Percentiles rank a stretch among this genome's conserved stretches.
Evolutionary conservation across 1,140 invertebrate species (phyloP).

Genomic region (Lepeophtheirus salmonis): DNA sequence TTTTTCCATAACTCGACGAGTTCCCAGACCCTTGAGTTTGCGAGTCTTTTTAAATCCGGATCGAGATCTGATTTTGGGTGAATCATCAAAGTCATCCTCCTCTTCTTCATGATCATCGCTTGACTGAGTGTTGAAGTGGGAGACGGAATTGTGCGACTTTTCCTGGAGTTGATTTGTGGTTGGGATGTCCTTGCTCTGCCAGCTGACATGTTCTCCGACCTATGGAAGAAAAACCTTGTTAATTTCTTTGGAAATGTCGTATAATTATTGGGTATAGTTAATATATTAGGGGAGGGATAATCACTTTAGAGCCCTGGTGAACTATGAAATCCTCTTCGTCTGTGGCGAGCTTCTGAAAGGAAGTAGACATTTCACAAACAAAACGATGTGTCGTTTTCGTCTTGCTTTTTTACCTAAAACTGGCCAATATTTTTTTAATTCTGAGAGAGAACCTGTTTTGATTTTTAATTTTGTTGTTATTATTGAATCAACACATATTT

Average conservation of each 20-base stretch:
- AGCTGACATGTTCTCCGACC: background rate
- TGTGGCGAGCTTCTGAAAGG: background rate
- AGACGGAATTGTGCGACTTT: background rate
- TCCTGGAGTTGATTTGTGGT: background rate
- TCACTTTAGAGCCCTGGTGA: no score
- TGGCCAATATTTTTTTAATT: no score
- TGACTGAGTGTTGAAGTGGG: background rate
- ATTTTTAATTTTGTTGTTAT: no score
- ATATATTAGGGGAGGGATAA: background rate
- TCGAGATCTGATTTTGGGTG: background rate
- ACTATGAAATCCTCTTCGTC: no score
- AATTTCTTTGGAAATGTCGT: background rate
- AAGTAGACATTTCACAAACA: background rate
- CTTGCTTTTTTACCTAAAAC: background rate
- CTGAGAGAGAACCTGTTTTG: no score
- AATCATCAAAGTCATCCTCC: background rate
- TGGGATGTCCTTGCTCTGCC: background rate
- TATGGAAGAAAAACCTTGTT: background rate
- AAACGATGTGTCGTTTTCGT: background rate
- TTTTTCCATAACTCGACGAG: constrained; percentile 59
- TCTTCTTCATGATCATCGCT: background rate
- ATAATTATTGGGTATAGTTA: background rate
- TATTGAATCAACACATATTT: no score
- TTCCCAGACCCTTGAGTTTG: background rate
- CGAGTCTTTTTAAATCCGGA: background rate